phyloP scores from a whole-genome alignment of 2,888 invertebrate species.

The Hoplodrina ambigua region DNA sequence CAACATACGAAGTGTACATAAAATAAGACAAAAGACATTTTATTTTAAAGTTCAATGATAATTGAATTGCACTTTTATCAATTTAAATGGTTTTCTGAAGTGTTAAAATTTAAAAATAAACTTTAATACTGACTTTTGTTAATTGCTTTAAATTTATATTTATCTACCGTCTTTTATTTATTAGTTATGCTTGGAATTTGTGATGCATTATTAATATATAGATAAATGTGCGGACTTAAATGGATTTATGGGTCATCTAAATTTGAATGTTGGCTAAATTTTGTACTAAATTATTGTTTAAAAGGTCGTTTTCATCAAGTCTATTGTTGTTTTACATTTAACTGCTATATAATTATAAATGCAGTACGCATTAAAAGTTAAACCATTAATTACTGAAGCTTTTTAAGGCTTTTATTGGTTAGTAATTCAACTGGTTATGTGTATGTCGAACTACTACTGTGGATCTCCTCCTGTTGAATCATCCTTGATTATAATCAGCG shows the following conservation, averaged over 20 bases:
- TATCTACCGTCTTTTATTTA: constrained; percentile 43
- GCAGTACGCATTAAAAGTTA: constrained; percentile 9
- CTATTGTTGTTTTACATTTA: constrained; percentile 35
- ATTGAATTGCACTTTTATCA: constrained; percentile 53
- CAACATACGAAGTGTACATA: constrained; percentile 7
- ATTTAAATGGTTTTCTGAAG: constrained; percentile 49
- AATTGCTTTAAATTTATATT: constrained; percentile 51
- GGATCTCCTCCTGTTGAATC: neutral
- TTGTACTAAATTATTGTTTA: constrained; percentile 12
- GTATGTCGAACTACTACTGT: neutral
- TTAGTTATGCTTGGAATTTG: constrained; percentile 42
- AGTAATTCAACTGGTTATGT: constrained; percentile 19
- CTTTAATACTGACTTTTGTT: constrained; percentile 29
- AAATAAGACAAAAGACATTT: constrained; percentile 39
- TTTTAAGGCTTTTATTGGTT: constrained; percentile 26
- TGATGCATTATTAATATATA: constrained; percentile 53
- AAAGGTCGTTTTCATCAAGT: constrained; percentile 28
- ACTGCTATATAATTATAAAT: constrained; percentile 28
- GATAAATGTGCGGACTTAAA: constrained; percentile 43
- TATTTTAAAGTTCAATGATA: constrained; percentile 56
- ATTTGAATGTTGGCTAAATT: constrained; percentile 25
- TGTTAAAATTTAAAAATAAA: constrained; percentile 49
- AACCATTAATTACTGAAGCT: constrained; percentile 49
- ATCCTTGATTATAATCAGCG: neutral
- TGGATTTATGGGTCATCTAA: constrained; percentile 41